phyloP scores from a whole-genome alignment of 2,113 vertebrate species.

The Pipa parva region DNA sequence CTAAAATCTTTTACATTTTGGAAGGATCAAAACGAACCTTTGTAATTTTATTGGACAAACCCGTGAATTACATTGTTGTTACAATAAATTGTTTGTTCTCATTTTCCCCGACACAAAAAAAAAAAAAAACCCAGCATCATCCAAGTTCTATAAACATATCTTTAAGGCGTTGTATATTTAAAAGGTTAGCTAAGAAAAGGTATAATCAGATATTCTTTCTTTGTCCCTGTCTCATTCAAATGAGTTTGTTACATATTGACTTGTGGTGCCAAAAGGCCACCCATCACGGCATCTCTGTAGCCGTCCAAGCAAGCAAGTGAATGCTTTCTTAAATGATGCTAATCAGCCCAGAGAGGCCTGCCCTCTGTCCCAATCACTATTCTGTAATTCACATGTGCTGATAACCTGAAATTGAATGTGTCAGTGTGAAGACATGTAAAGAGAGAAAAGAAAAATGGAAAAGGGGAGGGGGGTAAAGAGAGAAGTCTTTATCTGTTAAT shows the following conservation, averaged over 20 bases:
- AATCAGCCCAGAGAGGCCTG: slow-evolving; percentile 93
- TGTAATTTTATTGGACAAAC: too few species aligned
- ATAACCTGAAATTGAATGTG: slow-evolving; percentile 93
- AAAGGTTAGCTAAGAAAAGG: slow-evolving; percentile 69
- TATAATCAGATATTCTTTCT: slow-evolving; percentile 61
- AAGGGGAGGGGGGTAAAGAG: slow-evolving; percentile 35
- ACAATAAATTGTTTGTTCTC: not conserved
- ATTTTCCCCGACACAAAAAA: slow-evolving; percentile 4
- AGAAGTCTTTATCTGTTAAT: slow-evolving; percentile 56
- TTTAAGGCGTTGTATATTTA: slow-evolving; percentile 54
- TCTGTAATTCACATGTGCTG: slow-evolving; percentile 90
- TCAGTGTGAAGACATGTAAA: slow-evolving; percentile 74
- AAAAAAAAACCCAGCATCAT: slow-evolving; percentile 30
- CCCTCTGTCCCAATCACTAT: slow-evolving; percentile 84
- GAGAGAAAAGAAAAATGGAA: slow-evolving; percentile 48
- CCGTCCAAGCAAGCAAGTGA: slow-evolving; percentile 73
- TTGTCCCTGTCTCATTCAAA: slow-evolving; percentile 79
- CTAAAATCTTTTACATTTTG: too few species aligned
- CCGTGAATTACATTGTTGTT: too few species aligned
- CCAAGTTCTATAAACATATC: slow-evolving; percentile 43
- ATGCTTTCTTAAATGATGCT: slow-evolving; percentile 95
- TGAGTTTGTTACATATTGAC: slow-evolving; percentile 80
- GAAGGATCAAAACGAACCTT: too few species aligned
- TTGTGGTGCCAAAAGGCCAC: slow-evolving; percentile 83
- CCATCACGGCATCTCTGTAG: slow-evolving; percentile 78